These are phyloP conservation scores for Mactromeris polynyma DNA, from an alignment of 2,888 invertebrate species.

Conservation along the genomic window DNA sequence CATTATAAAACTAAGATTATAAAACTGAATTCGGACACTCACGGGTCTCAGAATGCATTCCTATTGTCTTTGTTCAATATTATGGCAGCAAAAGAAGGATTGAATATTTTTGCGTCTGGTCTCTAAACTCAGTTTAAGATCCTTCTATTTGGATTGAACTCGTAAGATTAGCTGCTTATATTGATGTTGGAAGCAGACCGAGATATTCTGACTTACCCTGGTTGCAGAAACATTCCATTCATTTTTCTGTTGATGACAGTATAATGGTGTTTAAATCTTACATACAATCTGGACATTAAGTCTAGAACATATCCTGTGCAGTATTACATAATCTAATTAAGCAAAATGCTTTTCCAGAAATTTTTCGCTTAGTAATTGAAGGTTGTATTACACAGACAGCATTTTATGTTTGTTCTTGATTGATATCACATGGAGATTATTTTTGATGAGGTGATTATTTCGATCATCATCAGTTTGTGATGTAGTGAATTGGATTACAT, in stretches of 20 bases:
- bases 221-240: neutral
- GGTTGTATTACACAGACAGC: neutral
- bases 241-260: neutral
- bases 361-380: neutral
- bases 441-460: neutral
- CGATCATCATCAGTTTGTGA: neutral
- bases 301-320: neutral
- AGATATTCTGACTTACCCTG: neutral
- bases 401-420: neutral
- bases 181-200: neutral
- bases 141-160: no score
- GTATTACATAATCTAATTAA: neutral
- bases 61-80: no score
- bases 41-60: no score
- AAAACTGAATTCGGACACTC: no score
- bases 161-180: no score
- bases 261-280: neutral
- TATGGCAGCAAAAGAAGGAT: no score
- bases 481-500: neutral
- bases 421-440: neutral
- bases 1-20: no score
- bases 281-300: neutral
- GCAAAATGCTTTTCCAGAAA: neutral
- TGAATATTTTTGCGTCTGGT: no score
- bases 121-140: no score